A percentile compares a stretch with the other conserved stretches of the same genome.
phyloP scores from a whole-genome alignment of 2,888 invertebrate species.

The Empis stercorea region DNA sequence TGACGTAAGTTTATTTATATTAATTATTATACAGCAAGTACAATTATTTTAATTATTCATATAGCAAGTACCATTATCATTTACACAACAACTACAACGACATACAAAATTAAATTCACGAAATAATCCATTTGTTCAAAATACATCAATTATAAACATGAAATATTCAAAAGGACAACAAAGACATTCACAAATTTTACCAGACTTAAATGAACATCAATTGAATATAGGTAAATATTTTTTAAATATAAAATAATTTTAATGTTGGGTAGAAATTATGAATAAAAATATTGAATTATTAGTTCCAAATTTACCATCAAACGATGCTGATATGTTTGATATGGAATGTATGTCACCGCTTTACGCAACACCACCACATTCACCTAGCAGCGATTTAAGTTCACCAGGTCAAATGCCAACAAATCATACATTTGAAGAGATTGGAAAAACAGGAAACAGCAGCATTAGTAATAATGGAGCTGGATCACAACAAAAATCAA shows the following conservation, averaged over 20 bases:
- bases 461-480: constrained; percentile 12
- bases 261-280: neutral
- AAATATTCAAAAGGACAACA: constrained; percentile 24
- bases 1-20: constrained; percentile 24
- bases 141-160: constrained; percentile 26
- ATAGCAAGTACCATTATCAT: constrained; percentile 57
- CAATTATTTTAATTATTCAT: neutral
- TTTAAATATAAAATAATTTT: neutral
- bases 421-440: constrained; percentile 33
- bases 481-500: constrained; percentile 15
- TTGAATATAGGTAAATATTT: constrained; percentile 23
- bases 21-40: neutral
- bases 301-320: constrained; percentile 16
- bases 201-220: constrained; percentile 36
- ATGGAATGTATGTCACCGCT: constrained; percentile 48
- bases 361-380: constrained; percentile 70
- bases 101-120: constrained; percentile 34
- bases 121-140: constrained; percentile 31
- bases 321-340: constrained; percentile 36
- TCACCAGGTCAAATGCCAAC: constrained; percentile 37
- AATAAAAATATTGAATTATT: neutral
- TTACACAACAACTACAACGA: constrained; percentile 79
- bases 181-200: constrained; percentile 34
- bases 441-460: constrained; percentile 22
- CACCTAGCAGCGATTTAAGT: constrained; percentile 51